Conservation (phyloP, 2,888 invertebrate genomes). For the Dugesia japonica region DNA sequence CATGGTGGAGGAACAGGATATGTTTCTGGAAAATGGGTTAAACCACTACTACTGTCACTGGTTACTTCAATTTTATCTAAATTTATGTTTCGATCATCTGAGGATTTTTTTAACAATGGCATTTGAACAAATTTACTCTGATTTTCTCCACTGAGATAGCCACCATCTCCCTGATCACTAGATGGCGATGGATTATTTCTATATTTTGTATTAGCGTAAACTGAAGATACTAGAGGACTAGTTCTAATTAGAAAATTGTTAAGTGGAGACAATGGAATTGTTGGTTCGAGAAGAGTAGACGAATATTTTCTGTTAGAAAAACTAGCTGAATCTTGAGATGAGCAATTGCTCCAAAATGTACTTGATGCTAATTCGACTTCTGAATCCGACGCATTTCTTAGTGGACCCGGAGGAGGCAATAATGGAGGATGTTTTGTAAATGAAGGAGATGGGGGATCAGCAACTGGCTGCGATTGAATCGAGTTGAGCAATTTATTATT, state of each 20-base stretch:
- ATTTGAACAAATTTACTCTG: background rate
- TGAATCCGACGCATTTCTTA: background rate
- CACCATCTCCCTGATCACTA: background rate
- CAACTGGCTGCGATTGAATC: background rate
- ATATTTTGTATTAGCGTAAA: background rate
- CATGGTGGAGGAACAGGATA: background rate
- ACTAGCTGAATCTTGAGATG: background rate
- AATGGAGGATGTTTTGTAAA: background rate
- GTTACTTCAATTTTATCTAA: background rate
- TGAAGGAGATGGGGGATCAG: background rate
- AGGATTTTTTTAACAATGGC: background rate
- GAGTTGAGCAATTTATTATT: background rate
- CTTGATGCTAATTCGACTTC: background rate
- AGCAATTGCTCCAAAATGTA: background rate
- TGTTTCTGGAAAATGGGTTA: background rate
- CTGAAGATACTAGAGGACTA: background rate
- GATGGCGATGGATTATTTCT: background rate
- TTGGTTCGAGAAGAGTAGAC: background rate
- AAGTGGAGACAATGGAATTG: background rate
- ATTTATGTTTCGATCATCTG: background rate
- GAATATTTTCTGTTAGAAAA: background rate
- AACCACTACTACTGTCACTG: background rate
- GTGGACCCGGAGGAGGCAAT: background rate
- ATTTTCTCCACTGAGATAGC: background rate
- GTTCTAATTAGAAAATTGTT: background rate